A percentile compares a stretch with the other conserved stretches of the same genome.
These are phyloP conservation scores for Eueides isabella DNA, from an alignment of 1,140 invertebrate genomes.

Conservation along the genomic window DNA sequence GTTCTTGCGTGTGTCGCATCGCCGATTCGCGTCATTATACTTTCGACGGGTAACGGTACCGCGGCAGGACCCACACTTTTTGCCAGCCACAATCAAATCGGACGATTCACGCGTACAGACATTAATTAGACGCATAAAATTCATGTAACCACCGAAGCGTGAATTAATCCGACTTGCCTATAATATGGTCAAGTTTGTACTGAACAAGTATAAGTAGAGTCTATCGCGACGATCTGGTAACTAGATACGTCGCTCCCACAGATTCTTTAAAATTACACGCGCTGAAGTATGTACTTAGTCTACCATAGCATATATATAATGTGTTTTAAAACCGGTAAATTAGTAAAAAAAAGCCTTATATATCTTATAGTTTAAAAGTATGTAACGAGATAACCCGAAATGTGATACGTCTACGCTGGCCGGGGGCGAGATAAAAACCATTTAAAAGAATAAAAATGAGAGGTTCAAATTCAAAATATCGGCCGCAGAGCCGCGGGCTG, in stretches of 20 bases:
- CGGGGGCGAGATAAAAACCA: conserved; percentile 68
- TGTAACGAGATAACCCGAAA: conserved; percentile 69
- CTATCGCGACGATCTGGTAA: conserved; percentile 21
- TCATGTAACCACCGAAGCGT: conserved; percentile 52
- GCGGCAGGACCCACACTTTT: conserved; percentile 50
- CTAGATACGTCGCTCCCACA: conserved; percentile 51
- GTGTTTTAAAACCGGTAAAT: conserved; percentile 51
- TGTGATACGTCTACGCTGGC: conserved; percentile 56
- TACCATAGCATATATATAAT: not conserved
- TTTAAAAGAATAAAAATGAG: conserved; percentile 66
- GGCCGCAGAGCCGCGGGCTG: conserved; percentile 45
- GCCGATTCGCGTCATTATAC: conserved; percentile 60
- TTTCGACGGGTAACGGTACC: conserved; percentile 56
- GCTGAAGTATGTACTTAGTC: conserved; percentile 37
- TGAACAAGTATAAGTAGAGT: conserved; percentile 37
- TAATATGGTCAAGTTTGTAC: conserved; percentile 38
- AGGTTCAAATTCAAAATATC: conserved; percentile 69
- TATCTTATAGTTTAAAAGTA: conserved; percentile 42
- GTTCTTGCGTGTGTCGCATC: conserved; percentile 66
- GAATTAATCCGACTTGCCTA: conserved; percentile 41
- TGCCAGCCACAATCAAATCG: conserved; percentile 47
- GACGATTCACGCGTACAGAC: conserved; percentile 39
- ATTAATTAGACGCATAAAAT: conserved; percentile 58
- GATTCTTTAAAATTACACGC: conserved; percentile 64
- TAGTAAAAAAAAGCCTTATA: conserved; percentile 49